Evolutionary conservation across 2,113 vertebrate genomes (phyloP).

Genomic region (Dryoscopus gambensis): DNA sequence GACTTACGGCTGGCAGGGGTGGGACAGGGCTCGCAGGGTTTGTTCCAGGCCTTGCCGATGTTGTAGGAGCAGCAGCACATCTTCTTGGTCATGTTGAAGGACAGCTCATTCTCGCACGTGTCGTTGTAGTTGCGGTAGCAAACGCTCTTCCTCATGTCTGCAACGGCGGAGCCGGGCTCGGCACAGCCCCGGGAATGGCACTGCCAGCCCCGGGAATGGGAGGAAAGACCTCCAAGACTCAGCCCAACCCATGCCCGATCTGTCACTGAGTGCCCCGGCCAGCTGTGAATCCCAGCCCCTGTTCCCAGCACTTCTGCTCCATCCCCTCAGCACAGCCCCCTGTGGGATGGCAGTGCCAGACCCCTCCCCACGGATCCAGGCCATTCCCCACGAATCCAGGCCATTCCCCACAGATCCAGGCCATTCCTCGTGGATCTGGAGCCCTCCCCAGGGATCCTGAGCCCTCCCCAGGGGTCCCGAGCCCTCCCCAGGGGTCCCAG

Average conservation of each 20-base stretch:
- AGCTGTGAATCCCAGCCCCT: neutral
- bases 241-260: neutral
- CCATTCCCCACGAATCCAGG: fast-evolving
- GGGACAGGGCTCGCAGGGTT: slow-evolving; percentile 90
- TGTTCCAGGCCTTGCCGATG: slow-evolving; percentile 93
- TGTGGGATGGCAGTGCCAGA: neutral
- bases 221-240: fast-evolving
- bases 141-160: slow-evolving; percentile 89
- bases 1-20: slow-evolving; percentile 83
- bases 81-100: slow-evolving; percentile 93
- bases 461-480: neutral
- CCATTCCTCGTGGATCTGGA: neutral
- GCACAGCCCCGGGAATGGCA: neutral
- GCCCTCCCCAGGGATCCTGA: neutral
- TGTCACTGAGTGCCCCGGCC: neutral
- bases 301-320: neutral
- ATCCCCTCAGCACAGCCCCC: neutral
- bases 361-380: neutral
- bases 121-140: slow-evolving; percentile 91
- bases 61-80: slow-evolving; percentile 96
- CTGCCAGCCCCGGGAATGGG: neutral
- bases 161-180: neutral
- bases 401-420: neutral
- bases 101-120: slow-evolving; percentile 88
- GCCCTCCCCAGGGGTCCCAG: neutral